Conservation (phyloP, 1,140 invertebrate species). For the Habropoda laboriosa region DNA sequence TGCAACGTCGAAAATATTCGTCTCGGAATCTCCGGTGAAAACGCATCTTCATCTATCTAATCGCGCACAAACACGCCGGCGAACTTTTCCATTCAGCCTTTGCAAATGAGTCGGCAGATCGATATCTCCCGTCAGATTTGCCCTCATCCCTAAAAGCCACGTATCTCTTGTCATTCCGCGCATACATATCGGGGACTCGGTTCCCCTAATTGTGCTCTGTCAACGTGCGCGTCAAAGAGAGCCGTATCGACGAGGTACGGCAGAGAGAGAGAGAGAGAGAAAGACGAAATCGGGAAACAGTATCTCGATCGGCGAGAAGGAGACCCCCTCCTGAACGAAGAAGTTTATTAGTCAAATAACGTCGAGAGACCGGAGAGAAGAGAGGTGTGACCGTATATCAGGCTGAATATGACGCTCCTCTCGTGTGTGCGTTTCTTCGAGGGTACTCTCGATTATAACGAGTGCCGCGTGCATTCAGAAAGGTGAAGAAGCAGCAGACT, state of each 20-base stretch:
- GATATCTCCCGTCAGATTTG: conserved; percentile 47
- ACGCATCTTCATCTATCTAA: conserved; percentile 19
- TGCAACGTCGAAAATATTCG: too few species aligned
- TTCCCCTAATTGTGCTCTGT: conserved; percentile 45
- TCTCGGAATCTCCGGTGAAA: background rate
- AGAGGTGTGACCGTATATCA: conserved; percentile 27
- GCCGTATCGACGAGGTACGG: background rate
- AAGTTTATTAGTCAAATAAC: conserved; percentile 63
- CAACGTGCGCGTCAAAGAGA: conserved; percentile 27
- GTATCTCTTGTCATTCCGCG: conserved; percentile 39
- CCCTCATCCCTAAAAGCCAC: conserved; percentile 44
- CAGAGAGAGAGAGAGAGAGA: background rate
- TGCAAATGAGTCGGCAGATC: conserved; percentile 30
- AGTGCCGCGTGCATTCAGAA: conserved; percentile 54
- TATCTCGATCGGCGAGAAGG: conserved; percentile 15
- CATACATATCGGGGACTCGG: conserved; percentile 8
- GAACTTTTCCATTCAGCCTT: conserved; percentile 32
- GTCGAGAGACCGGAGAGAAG: conserved; percentile 41
- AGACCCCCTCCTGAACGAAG: conserved; percentile 7
- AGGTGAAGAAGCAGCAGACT: conserved; percentile 41
- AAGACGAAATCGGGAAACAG: background rate
- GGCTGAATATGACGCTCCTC: conserved; percentile 52
- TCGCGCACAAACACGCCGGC: background rate
- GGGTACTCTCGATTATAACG: conserved; percentile 59
- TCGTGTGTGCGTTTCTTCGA: conserved; percentile 33